These are phyloP conservation scores for Sinella curviseta DNA, from an alignment of 1,140 invertebrate genomes.

Conservation along the genomic window DNA sequence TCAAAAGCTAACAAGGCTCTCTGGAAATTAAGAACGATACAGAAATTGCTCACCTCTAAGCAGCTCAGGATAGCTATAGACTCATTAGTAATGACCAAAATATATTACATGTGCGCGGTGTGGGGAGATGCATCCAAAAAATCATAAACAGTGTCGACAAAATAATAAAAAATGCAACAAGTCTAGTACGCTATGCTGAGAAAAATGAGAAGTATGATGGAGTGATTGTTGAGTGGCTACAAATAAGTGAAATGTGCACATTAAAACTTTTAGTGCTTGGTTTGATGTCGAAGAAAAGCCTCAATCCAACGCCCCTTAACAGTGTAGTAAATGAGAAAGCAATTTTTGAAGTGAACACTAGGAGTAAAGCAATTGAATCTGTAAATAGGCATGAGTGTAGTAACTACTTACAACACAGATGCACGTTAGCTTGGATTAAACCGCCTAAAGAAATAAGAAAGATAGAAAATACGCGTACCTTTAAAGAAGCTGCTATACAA, in stretches of 20 bases:
- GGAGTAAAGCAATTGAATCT: too few species aligned
- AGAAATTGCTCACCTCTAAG: neutral
- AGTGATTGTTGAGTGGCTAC: neutral
- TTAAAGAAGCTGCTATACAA: too few species aligned
- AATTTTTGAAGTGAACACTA: neutral
- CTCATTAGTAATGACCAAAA: neutral
- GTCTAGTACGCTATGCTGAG: neutral
- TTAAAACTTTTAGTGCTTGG: neutral
- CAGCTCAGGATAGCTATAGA: neutral
- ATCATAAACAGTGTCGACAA: neutral
- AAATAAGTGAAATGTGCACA: neutral
- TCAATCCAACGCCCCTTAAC: neutral
- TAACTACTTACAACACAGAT: too few species aligned
- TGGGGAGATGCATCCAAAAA: neutral
- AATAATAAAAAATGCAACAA: neutral
- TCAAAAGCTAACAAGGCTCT: neutral
- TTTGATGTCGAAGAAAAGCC: neutral
- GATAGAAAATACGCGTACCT: too few species aligned
- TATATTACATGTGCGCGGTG: neutral
- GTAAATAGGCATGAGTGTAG: too few species aligned
- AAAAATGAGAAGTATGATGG: neutral
- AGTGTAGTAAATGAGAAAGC: neutral
- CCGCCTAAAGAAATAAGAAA: too few species aligned
- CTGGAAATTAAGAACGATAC: neutral
- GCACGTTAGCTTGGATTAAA: too few species aligned